A percentile compares a stretch with the other conserved stretches of the same genome.
Evolutionary conservation across 2,888 invertebrate species (phyloP).

Genomic region (Incurvaria masculella): DNA sequence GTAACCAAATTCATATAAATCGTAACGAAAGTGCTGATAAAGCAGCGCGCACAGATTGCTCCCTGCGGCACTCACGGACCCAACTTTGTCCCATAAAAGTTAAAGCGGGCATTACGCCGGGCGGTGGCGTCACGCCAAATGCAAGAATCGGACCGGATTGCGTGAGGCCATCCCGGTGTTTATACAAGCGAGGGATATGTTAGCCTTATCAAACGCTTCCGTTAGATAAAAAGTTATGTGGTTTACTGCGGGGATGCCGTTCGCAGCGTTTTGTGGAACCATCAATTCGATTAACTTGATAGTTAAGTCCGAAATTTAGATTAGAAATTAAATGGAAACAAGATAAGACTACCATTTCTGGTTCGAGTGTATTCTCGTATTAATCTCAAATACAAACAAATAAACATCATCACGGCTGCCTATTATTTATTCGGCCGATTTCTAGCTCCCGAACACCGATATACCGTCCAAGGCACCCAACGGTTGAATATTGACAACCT

Average conservation of each 20-base stretch:
- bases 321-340: no score
- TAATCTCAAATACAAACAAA: no score
- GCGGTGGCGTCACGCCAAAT: slow-evolving; percentile 35
- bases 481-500: no score
- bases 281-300: no score
- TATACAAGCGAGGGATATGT: background rate
- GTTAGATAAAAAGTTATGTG: background rate
- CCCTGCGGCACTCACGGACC: slow-evolving; percentile 28
- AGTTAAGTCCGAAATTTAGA: no score
- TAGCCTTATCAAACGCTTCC: background rate
- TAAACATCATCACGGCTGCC: no score
- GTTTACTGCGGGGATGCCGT: background rate
- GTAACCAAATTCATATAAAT: slow-evolving; percentile 35
- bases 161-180: background rate
- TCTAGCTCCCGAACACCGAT: no score
- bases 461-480: no score
- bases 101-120: slow-evolving; percentile 52
- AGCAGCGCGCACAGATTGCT: slow-evolving; percentile 43
- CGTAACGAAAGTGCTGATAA: slow-evolving; percentile 41
- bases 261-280: no score
- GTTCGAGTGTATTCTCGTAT: no score
- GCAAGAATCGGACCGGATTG: slow-evolving; percentile 7
- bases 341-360: no score
- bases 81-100: slow-evolving; percentile 51
- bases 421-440: no score